Percentiles rank a stretch among this genome's conserved stretches.
These are phyloP conservation scores for Trypoxylon attenuatum DNA, from an alignment of 2,888 invertebrate genomes.

Conservation along the genomic window DNA sequence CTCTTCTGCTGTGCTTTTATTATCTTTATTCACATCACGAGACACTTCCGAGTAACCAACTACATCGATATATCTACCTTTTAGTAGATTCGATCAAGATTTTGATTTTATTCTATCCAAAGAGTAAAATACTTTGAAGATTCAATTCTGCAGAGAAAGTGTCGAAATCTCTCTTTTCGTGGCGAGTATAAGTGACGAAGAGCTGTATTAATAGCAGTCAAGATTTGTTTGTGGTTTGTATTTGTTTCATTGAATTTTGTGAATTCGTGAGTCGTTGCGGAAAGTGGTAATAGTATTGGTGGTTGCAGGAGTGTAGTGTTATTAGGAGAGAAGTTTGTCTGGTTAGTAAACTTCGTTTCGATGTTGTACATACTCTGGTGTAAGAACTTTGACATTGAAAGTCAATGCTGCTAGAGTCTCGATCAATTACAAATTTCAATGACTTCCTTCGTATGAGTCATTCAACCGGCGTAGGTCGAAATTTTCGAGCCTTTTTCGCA, in stretches of 20 bases:
- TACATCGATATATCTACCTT: neutral
- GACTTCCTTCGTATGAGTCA: conserved; percentile 47
- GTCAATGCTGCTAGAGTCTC: conserved; percentile 23
- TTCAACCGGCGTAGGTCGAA: conserved; percentile 11
- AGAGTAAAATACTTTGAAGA: too few relatives aligned
- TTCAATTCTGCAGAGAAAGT: neutral
- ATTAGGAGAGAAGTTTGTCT: neutral
- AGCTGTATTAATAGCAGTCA: conserved; percentile 13
- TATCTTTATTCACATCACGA: conserved; percentile 26
- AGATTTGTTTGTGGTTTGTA: conserved; percentile 44
- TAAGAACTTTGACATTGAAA: conserved; percentile 7
- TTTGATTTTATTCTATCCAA: too few relatives aligned
- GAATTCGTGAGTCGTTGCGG: neutral
- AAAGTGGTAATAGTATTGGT: neutral
- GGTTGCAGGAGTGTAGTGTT: neutral
- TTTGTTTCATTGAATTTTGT: neutral
- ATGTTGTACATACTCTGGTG: neutral
- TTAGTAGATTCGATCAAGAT: neutral
- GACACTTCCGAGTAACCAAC: conserved; percentile 11
- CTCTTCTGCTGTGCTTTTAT: conserved; percentile 14
- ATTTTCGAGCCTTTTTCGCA: conserved; percentile 34
- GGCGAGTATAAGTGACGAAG: conserved; percentile 19
- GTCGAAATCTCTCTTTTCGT: neutral
- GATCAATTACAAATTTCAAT: conserved; percentile 39
- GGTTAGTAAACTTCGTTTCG: neutral